Conservation (phyloP, 2,888 invertebrate genomes). For the Dryobota labecula region DNA sequence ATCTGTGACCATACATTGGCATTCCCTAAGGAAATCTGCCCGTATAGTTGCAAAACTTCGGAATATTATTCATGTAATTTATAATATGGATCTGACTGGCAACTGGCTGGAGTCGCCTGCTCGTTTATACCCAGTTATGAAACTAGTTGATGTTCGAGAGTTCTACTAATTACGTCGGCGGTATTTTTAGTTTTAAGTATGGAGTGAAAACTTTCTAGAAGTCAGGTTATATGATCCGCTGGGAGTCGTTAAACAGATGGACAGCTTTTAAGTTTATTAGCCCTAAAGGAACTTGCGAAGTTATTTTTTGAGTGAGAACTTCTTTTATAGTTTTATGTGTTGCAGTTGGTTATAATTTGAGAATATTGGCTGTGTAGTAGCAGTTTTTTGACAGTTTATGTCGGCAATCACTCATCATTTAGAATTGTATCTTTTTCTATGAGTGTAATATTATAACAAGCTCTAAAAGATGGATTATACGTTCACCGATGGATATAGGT, state of each 20-base stretch:
- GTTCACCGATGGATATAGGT: neutral
- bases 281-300: neutral
- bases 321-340: slow-evolving; percentile 2
- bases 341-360: neutral
- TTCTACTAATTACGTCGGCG: slow-evolving; percentile 47
- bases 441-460: neutral
- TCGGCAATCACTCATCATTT: slow-evolving; percentile 6
- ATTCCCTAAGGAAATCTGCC: slow-evolving; percentile 72
- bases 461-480: neutral
- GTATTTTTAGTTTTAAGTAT: slow-evolving; percentile 9
- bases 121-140: slow-evolving; percentile 48
- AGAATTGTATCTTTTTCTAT: neutral
- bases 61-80: slow-evolving; percentile 73
- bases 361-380: neutral
- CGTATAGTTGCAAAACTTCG: slow-evolving; percentile 67
- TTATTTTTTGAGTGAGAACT: neutral
- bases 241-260: slow-evolving; percentile 15
- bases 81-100: slow-evolving; percentile 59
- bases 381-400: neutral
- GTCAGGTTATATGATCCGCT: slow-evolving; percentile 11
- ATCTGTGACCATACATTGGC: slow-evolving; percentile 63
- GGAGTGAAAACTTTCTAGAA: slow-evolving; percentile 15
- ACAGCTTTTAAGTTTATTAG: slow-evolving; percentile 35
- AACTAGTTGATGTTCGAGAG: slow-evolving; percentile 33
- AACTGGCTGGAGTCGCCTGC: slow-evolving; percentile 32